Conservation (phyloP, 2,888 invertebrate genomes). For the Timandra comae region DNA sequence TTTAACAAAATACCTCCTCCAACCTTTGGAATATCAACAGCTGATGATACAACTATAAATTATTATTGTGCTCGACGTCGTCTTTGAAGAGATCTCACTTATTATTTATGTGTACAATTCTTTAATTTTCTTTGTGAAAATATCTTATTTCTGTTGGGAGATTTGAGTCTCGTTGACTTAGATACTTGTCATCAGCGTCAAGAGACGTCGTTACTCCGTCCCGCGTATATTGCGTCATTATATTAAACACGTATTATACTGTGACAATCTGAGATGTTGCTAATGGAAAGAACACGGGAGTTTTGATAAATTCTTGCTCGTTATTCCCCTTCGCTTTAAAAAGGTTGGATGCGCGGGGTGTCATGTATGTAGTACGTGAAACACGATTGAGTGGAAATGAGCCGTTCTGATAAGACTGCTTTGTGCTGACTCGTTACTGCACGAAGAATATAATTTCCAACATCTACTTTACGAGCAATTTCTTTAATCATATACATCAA, state of each 20-base stretch:
- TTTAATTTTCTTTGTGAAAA: slow-evolving; percentile 21
- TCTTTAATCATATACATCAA: not conserved
- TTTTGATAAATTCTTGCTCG: slow-evolving; percentile 61
- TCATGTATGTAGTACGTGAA: slow-evolving; percentile 43
- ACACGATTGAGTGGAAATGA: slow-evolving; percentile 64
- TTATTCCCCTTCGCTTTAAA: slow-evolving; percentile 49
- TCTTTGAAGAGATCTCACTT: slow-evolving; percentile 3
- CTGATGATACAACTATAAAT: slow-evolving; percentile 10
- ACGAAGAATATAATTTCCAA: not conserved
- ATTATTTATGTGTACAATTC: slow-evolving; percentile 2
- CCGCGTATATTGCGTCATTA: slow-evolving; percentile 63
- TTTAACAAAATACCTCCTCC: slow-evolving; percentile 26
- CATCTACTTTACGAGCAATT: not conserved
- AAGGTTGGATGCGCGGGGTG: slow-evolving; percentile 33
- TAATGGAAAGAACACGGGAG: slow-evolving; percentile 68
- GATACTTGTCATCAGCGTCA: slow-evolving; percentile 25
- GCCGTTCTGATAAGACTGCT: slow-evolving; percentile 49
- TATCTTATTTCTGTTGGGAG: slow-evolving; percentile 56
- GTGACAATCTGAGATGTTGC: slow-evolving; percentile 66
- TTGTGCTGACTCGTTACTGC: slow-evolving; percentile 25
- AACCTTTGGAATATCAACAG: slow-evolving; percentile 16
- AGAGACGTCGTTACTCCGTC: slow-evolving; percentile 55
- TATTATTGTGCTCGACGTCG: slow-evolving; percentile 6
- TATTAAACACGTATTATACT: slow-evolving; percentile 48
- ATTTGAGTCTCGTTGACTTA: slow-evolving; percentile 52